Evolutionary conservation across 1,140 invertebrate species (phyloP).

Genomic region (Euglossa dilemma): DNA sequence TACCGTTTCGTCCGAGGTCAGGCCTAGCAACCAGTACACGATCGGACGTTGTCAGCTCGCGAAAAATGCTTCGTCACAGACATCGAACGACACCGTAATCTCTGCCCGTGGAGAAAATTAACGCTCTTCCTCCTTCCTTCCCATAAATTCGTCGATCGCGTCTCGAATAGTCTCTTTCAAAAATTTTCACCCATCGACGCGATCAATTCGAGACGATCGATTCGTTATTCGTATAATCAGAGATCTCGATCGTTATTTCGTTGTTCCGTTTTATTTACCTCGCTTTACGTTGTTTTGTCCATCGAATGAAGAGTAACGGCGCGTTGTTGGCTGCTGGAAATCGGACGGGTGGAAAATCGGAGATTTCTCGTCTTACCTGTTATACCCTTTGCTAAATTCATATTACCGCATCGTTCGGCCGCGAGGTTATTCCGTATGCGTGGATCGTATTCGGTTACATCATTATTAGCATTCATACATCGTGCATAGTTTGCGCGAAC

Average conservation of each 20-base stretch:
- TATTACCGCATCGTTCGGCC: not conserved
- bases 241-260: too few species aligned
- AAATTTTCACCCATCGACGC: too few species aligned
- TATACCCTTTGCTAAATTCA: not conserved
- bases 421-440: not conserved
- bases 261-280: too few species aligned
- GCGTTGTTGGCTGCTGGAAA: too few species aligned
- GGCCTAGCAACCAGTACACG: not conserved
- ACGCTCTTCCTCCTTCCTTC: not conserved
- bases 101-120: not conserved
- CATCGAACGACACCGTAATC: not conserved
- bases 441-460: constrained; percentile 7
- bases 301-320: too few species aligned
- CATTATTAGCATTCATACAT: constrained; percentile 19
- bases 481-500: not conserved
- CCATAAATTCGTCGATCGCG: not conserved
- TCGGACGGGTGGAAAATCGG: not conserved
- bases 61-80: constrained; percentile 20
- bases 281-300: too few species aligned
- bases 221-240: too few species aligned
- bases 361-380: not conserved
- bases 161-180: too few species aligned
- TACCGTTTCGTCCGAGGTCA: constrained; percentile 3
- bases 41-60: not conserved
- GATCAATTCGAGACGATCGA: too few species aligned